Evolutionary conservation across 2,888 invertebrate species (phyloP).

Genomic region (Agrypnus murinus): DNA sequence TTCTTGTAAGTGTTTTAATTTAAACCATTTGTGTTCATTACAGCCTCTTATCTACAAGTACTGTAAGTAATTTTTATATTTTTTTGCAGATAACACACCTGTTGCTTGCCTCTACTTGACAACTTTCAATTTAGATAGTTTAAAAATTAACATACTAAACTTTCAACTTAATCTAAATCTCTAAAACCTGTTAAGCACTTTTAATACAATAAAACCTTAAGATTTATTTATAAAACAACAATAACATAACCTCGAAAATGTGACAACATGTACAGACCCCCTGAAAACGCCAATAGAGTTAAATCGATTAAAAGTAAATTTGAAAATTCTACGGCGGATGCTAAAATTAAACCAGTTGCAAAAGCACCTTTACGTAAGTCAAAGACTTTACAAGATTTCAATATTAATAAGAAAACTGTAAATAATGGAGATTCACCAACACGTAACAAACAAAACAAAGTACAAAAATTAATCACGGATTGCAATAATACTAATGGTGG

Average conservation of each 20-base stretch:
- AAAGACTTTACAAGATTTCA: constrained; percentile 39
- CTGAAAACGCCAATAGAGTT: constrained; percentile 72
- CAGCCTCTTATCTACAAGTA: constrained; percentile 4
- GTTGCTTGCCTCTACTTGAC: constrained; percentile 42
- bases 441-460: background rate
- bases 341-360: constrained; percentile 51
- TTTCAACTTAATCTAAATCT: constrained; percentile 13
- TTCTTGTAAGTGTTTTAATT: constrained; percentile 41
- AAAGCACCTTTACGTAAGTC: constrained; percentile 45
- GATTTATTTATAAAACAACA: background rate
- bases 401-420: constrained; percentile 8
- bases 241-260: constrained; percentile 41
- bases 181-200: background rate
- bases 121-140: constrained; percentile 30
- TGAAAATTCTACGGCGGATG: constrained; percentile 68
- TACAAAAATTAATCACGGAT: background rate
- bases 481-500: constrained; percentile 3
- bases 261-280: constrained; percentile 67
- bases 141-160: constrained; percentile 30
- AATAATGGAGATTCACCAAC: background rate
- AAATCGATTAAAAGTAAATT: constrained; percentile 80
- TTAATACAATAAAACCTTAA: background rate
- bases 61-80: constrained; percentile 40
- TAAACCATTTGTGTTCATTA: constrained; percentile 27
- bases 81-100: constrained; percentile 46